Conservation (phyloP, 2,888 invertebrate genomes). For the Ametastegia equiseti region DNA sequence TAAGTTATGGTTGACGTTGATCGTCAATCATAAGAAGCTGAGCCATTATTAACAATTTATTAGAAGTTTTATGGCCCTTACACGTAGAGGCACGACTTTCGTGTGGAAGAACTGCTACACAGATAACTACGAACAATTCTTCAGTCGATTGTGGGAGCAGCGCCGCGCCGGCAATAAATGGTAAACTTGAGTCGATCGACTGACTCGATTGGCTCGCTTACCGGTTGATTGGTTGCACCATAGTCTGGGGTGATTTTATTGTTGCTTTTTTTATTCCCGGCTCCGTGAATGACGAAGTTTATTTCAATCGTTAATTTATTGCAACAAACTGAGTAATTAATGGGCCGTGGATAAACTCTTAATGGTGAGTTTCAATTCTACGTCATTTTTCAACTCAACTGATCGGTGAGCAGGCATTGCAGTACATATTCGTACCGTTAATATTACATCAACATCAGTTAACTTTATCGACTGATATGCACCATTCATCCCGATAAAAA, state of each 20-base stretch:
- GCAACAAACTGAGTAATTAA: constrained; percentile 27
- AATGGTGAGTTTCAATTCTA: background rate
- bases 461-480: background rate
- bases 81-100: constrained; percentile 1
- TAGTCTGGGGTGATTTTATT: background rate
- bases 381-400: background rate
- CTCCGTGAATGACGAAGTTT: constrained; percentile 6
- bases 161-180: background rate
- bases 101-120: background rate
- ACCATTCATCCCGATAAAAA: background rate
- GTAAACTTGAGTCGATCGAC: background rate
- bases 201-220: background rate
- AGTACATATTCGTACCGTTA: background rate
- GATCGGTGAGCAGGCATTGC: constrained; percentile 1
- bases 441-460: constrained; percentile 2
- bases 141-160: background rate
- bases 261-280: background rate
- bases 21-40: constrained; percentile 44
- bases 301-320: constrained; percentile 27
- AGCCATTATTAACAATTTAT: constrained; percentile 46
- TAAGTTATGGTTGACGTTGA: constrained; percentile 33
- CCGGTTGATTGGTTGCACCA: constrained; percentile 1
- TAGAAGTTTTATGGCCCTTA: constrained; percentile 36
- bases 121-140: constrained; percentile 5
- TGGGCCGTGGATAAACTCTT: constrained; percentile 23